Evolutionary conservation across 2,888 invertebrate genomes (phyloP).

Genomic region (Catocala fraxini): DNA sequence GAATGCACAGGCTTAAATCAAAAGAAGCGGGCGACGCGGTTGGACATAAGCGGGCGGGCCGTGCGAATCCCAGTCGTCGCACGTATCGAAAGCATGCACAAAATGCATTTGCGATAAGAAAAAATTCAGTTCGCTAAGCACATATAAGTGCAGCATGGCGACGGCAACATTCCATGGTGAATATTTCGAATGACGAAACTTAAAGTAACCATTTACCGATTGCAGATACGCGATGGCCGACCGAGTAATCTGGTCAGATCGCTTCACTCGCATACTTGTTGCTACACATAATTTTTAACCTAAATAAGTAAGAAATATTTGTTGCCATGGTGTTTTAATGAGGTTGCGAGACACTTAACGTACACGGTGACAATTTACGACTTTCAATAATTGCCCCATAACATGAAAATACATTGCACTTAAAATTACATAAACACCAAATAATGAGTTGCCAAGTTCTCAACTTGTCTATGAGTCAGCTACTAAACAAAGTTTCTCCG

Average conservation of each 20-base stretch:
- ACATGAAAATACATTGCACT: slow-evolving; percentile 10
- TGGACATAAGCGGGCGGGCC: slow-evolving; percentile 58
- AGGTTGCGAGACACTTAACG: slow-evolving; percentile 46
- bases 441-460: slow-evolving; percentile 32
- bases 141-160: slow-evolving; percentile 83
- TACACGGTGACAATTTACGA: slow-evolving; percentile 29
- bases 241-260: slow-evolving; percentile 83
- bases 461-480: slow-evolving; percentile 49
- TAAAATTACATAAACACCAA: slow-evolving; percentile 17
- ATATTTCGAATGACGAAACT: slow-evolving; percentile 84
- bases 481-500: slow-evolving; percentile 47
- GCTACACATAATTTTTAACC: slow-evolving; percentile 83
- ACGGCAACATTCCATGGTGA: slow-evolving; percentile 83
- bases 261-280: slow-evolving; percentile 79
- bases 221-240: slow-evolving; percentile 86
- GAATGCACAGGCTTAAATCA: slow-evolving; percentile 49
- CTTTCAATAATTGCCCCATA: slow-evolving; percentile 24
- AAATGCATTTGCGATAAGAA: slow-evolving; percentile 86
- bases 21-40: slow-evolving; percentile 52
- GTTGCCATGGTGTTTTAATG: slow-evolving; percentile 73
- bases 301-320: slow-evolving; percentile 83
- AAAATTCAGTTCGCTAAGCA: slow-evolving; percentile 83
- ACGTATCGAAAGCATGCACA: slow-evolving; percentile 84
- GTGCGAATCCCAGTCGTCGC: slow-evolving; percentile 57
- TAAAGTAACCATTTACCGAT: slow-evolving; percentile 87